Evolutionary conservation across 2,113 vertebrate genomes (phyloP), one percentile per base, ranked within the genome.

Genomic region (Nerophis lumbriciformis): DNA sequence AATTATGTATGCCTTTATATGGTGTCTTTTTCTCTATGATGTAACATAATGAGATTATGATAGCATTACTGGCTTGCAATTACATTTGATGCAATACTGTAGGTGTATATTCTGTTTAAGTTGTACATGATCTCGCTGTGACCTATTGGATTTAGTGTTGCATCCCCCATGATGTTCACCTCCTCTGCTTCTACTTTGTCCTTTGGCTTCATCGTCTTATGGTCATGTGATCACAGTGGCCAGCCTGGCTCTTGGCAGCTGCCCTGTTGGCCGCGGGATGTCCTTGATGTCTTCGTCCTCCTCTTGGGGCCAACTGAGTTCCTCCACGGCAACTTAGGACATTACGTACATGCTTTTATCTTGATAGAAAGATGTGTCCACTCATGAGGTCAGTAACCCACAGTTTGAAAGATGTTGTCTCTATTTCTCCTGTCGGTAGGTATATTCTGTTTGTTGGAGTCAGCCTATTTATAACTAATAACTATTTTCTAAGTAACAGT

Each of bases 161-260:
- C 35, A 12, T 45, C 38, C 13, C 1, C 11, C 49, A 81, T 82
- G 65, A 92, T 93, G 88, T 92, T 94, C 69, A 92, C 86, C 76
- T 94, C 94, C 83, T 94, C 93, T 35, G 89, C 77, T 16, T 92
- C 78, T 2, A 93, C 90, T 77, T 98, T 94, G 78, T 93, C 92
- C 55, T 93, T 93, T 6, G 85, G 88, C 88, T 98, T 98, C 86
- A 96, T 94, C 93, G 97, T 97, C 95, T 99, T 96, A 93, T 88
- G 68, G 94, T 97, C 96, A 98, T 98, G 81, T 99, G 95, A 73
- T 95, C 95, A 13, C 95, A 93, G 85, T 98, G 97, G 73, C 95
- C 95, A 0, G 95, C 96, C 88, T 98, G 95, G 88, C 98, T 99
- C 88, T 97, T 28, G 28, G 28, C 28, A 28, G 28, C 28, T 0